phyloP scores from a whole-genome alignment of 2,113 vertebrate species.

The Syrmaticus mikado region DNA sequence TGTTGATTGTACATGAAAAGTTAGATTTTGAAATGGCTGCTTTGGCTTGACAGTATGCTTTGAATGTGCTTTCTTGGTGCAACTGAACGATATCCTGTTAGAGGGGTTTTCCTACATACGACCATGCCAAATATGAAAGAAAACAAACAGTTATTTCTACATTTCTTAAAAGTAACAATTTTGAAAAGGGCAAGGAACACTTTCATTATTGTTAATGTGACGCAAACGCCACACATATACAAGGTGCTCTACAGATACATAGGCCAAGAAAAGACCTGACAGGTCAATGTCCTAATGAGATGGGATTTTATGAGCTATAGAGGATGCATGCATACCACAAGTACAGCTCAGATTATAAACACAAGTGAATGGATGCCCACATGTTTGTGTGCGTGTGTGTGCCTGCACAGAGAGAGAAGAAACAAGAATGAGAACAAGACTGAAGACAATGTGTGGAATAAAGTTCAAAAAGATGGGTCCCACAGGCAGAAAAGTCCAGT shows the following conservation, averaged over 20 bases:
- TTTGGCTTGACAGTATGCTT: not conserved
- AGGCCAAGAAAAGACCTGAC: not conserved
- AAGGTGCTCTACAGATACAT: not conserved
- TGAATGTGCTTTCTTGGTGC: not conserved
- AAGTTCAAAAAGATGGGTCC: not conserved
- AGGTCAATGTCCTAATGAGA: not conserved
- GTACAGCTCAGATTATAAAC: not conserved
- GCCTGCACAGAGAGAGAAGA: not conserved
- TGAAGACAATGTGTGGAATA: not conserved
- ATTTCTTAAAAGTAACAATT: not conserved
- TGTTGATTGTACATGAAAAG: not conserved
- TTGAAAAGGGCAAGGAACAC: not conserved
- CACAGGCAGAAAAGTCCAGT: not conserved
- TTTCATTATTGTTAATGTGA: not conserved
- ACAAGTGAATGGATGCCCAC: not conserved
- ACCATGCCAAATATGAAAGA: not conserved
- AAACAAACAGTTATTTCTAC: not conserved
- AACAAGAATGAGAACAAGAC: not conserved
- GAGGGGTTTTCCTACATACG: not conserved
- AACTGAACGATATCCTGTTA: not conserved
- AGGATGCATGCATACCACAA: not conserved
- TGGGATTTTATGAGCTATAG: not conserved
- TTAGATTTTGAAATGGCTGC: accelerated
- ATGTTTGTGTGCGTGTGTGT: not conserved
- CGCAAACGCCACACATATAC: not conserved